Evolutionary conservation across 2,888 invertebrate species (phyloP), one percentile per base, ranked within the genome.

Genomic region (Lymantria monacha): DNA sequence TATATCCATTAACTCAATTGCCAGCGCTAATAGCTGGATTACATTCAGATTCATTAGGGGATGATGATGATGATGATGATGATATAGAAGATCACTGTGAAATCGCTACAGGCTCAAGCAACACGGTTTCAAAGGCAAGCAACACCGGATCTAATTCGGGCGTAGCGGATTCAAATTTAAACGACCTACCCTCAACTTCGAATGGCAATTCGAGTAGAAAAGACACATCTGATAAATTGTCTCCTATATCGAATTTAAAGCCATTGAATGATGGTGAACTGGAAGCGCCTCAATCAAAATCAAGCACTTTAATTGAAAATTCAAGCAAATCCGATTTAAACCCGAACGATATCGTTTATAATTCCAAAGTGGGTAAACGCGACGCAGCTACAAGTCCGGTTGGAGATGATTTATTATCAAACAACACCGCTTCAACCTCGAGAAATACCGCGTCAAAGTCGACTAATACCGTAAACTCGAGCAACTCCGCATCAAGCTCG

Each of bases 1-100:
- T 52, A 9, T 0, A 52, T 45, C 9, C 41, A 42, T 0, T 9
- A 33, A 33, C 48, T 48, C 52, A 11, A 15, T 45, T 11, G 48
- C 48, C 0, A 48, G 44, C 8, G 42, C 37, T 0, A 45, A 37
- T 8, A 22, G 14, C 42, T 33, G 10, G 33, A n/a, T 38, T 11
- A 7, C n/a, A 38, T 12, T 7, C 41, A 14, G 41, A 10, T 14
- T 14, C 38, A 3, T 38, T n/a, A 9, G 38, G 1, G 14, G 13
- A 14, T 14, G 13, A 14, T 14, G 2, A 3, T 38, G 11, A 22
- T 22, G 22, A 5, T 14, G 13, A 14, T 14, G 2, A 3, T 38
- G 11, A 22, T 22, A 5, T 2, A 22, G 22, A 22, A 5, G 22
- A 22, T 5, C 5, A 3, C 3, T 22, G 2, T 22, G 22, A 22